These are phyloP conservation scores for Harlomillsia oculata DNA, from an alignment of 1,140 invertebrate species.

Conservation along the genomic window DNA sequence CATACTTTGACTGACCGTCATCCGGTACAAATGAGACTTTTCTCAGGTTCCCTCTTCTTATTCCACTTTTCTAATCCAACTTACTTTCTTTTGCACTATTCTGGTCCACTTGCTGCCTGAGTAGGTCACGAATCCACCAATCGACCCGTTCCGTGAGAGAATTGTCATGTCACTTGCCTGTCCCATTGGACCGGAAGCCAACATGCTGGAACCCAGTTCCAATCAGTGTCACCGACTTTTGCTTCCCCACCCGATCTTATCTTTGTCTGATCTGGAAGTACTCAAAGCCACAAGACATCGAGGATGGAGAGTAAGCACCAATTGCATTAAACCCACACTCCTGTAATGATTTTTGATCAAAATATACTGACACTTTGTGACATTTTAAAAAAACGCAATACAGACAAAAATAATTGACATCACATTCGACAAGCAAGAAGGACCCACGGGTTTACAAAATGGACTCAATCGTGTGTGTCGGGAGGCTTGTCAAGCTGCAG, in stretches of 20 bases:
- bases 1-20: neutral
- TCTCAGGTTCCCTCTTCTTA: slow-evolving; percentile 4
- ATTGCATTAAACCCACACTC: no score
- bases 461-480: slow-evolving; percentile 69
- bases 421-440: slow-evolving; percentile 65
- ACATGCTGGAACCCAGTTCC: slow-evolving; percentile 81
- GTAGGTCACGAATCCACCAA: slow-evolving; percentile 96
- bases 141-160: slow-evolving; percentile 97
- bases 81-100: neutral
- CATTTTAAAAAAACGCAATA: slow-evolving; percentile 22
- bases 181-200: slow-evolving; percentile 83
- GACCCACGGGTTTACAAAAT: slow-evolving; percentile 59
- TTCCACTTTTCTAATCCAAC: slow-evolving; percentile 1
- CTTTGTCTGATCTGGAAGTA: slow-evolving; percentile 77
- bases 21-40: slow-evolving; percentile 3
- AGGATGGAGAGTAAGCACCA: slow-evolving; percentile 64
- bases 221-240: slow-evolving; percentile 87
- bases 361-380: no score
- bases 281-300: slow-evolving; percentile 74
- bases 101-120: neutral
- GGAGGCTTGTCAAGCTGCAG: slow-evolving; percentile 71
- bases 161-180: slow-evolving; percentile 96
- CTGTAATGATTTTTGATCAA: no score
- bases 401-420: slow-evolving; percentile 79
- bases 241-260: slow-evolving; percentile 88